phyloP scores from a whole-genome alignment of 2,888 invertebrate species.

The Microdon myrmicae region DNA sequence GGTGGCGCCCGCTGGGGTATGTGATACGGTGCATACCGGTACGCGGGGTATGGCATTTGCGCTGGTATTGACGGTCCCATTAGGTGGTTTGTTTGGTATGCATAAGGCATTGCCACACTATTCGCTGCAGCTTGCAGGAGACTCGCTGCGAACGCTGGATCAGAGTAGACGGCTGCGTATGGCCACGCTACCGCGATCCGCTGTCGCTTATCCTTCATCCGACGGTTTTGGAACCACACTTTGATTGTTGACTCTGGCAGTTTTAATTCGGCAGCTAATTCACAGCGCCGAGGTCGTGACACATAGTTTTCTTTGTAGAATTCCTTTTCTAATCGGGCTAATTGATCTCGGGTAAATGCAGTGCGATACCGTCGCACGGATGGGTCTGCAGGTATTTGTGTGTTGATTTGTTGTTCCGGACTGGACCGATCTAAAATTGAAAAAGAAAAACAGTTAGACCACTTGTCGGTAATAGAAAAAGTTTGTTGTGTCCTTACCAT shows the following conservation, averaged over 20 bases:
- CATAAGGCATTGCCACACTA: slow-evolving; percentile 74
- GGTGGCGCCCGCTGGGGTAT: slow-evolving; percentile 68
- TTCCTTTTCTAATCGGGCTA: slow-evolving; percentile 92
- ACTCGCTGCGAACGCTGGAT: slow-evolving; percentile 92
- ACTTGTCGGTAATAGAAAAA: background rate
- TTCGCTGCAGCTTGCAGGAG: slow-evolving; percentile 89
- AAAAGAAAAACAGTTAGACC: slow-evolving; percentile 9
- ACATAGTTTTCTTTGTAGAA: slow-evolving; percentile 98
- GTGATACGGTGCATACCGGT: slow-evolving; percentile 69
- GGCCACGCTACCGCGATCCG: slow-evolving; percentile 95
- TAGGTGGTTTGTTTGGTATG: slow-evolving; percentile 71
- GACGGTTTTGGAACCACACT: slow-evolving; percentile 87
- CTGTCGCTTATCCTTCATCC: slow-evolving; percentile 89
- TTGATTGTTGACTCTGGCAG: slow-evolving; percentile 98
- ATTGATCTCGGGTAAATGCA: slow-evolving; percentile 95
- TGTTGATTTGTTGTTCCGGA: slow-evolving; percentile 62
- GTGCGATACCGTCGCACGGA: slow-evolving; percentile 91
- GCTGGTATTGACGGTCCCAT: slow-evolving; percentile 68
- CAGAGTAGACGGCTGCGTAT: slow-evolving; percentile 91
- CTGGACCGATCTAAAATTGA: slow-evolving; percentile 67
- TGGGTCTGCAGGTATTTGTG: slow-evolving; percentile 70
- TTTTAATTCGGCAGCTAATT: slow-evolving; percentile 90
- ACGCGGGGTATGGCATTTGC: slow-evolving; percentile 65
- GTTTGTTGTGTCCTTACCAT: slow-evolving; percentile 60
- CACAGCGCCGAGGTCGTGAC: slow-evolving; percentile 92